A percentile compares a stretch with the other conserved stretches of the same genome.
These are phyloP conservation scores for Plotosus lineatus DNA, from an alignment of 2,113 vertebrate species.

Conservation along the genomic window DNA sequence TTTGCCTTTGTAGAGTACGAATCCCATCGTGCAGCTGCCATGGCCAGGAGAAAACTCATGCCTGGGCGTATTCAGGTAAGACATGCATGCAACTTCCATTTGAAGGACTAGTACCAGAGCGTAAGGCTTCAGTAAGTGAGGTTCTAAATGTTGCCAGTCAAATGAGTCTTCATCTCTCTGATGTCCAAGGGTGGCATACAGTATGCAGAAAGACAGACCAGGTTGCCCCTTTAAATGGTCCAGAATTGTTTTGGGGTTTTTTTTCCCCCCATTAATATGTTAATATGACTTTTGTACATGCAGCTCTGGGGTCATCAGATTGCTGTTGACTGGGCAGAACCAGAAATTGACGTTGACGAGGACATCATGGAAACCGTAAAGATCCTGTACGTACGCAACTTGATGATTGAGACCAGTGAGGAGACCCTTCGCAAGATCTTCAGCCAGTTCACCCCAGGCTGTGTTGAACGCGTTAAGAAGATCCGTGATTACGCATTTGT, in stretches of 20 bases:
- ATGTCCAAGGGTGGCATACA: not conserved
- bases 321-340: constrained; percentile 97
- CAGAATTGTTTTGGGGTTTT: not conserved
- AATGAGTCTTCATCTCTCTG: not conserved
- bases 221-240: not conserved
- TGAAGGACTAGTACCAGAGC: too few species aligned
- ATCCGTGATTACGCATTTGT: constrained; percentile 97
- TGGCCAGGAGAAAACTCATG: constrained; percentile 98
- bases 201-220: not conserved
- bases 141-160: not conserved
- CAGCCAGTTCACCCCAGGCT: constrained; percentile 92
- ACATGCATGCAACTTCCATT: constrained; percentile 2
- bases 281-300: constrained; percentile 1
- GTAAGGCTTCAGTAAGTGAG: not conserved
- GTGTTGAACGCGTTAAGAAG: constrained; percentile 96
- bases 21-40: constrained; percentile 93
- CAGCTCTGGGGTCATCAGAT: constrained; percentile 99
- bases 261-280: not conserved
- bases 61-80: constrained; percentile 83
- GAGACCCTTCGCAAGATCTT: constrained; percentile 91
- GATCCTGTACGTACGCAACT: constrained; percentile 97
- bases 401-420: constrained; percentile 98
- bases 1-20: constrained; percentile 98
- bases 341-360: constrained; percentile 97
- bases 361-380: constrained; percentile 99